Base-by-base conservation (phyloP, 2,113 vertebrate species). In the Nematolebias whitei region DNA sequence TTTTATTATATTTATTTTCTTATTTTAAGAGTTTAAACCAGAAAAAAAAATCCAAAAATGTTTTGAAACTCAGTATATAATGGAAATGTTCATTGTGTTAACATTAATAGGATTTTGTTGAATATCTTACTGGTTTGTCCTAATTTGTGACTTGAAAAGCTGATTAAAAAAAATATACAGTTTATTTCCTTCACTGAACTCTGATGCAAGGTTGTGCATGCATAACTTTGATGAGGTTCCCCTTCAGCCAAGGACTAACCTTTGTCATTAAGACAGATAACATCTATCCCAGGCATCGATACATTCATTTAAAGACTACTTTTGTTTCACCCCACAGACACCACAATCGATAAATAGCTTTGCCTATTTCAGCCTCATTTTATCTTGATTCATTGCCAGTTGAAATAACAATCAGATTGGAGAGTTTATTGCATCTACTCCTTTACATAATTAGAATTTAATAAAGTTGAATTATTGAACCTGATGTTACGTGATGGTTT, bases 241-340 rank as follows among this genome's bases (percentile, higher is more conserved):
- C 81, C 83, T 83, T 80, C 75, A 82, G 52, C 79, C 82, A 86
- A 88, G 80, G 82, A 75, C 84, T 85, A 53, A 58, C 63, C 48
- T 85, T 80, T 80, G 79, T 88, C 87, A 85, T 85, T 76, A 84
- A 85, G 85, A 88, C 39, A 75, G 83, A 88, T 89, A 82, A 80
- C 81, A 80, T 85, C 86, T 79, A 75, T 79, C 43, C 51, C 20
- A 59, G 54, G 78, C 80, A 79, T 83, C 56, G 55, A 78, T 83
- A 52, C 79, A 69, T 84, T 78, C 26, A 72, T 87, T 76, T 76
- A 87, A 85, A 74, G 73, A 57, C 79, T 73, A 63, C 85, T 85
- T 84, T 84, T 89, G 84, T 89, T 87, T 90, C 79, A 76, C 71
- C 71, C 67, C 74, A 77, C 74, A 68, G 80, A 81, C 76, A 32